Base-by-base conservation (phyloP, 1,140 invertebrate genomes). In the Wasmannia auropunctata region DNA sequence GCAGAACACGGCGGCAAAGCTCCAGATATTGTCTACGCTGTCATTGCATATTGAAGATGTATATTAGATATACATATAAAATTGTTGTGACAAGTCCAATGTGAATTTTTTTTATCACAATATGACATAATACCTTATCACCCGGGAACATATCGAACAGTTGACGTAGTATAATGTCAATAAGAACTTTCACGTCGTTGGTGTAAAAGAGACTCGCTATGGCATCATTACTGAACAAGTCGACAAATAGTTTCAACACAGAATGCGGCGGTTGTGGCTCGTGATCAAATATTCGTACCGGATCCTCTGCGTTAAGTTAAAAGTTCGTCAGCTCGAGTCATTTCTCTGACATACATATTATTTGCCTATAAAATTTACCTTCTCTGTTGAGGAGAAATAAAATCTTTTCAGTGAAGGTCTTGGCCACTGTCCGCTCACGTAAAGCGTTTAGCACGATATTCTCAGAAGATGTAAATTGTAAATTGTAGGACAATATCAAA, bases 111-210 rank as follows among this genome's bases (percentile, higher is more conserved):
- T 54, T 40, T 56, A 65, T 83, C 14, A 65, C 65, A 10, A n/a
- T 37, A 34, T 46, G 74, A 85, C 34, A 25, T 95, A 49, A 40
- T 96, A 98, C 98, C 96, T 96, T 95, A 95, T 98, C 98, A 56
- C 98, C 98, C n/a, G 98, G 96, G 63, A 97, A 97, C 83, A 99
- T 96, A 94, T 99, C 98, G 8, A 97, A 97, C 6, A 99, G 95
- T 93, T 98, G 98, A 40, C 98, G 95, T 28, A 98, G 96, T 63
- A 99, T 97, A 92, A 99, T 99, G 93, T 99, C 98, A 88, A 99
- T 97, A 37, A 99, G 96, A 51, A 99, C 98, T 95, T 98, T 98
- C 3, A 98, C 97, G 93, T 99, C 98, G 93, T 99, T 99, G 0
- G 98, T 98, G 93, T 99, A 99, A 93, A 99, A 98, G 49, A 99